These are phyloP conservation scores for Poeciliopsis presidionis DNA, from an alignment of 2,797 vertebrate species.

Conservation along the genomic window DNA sequence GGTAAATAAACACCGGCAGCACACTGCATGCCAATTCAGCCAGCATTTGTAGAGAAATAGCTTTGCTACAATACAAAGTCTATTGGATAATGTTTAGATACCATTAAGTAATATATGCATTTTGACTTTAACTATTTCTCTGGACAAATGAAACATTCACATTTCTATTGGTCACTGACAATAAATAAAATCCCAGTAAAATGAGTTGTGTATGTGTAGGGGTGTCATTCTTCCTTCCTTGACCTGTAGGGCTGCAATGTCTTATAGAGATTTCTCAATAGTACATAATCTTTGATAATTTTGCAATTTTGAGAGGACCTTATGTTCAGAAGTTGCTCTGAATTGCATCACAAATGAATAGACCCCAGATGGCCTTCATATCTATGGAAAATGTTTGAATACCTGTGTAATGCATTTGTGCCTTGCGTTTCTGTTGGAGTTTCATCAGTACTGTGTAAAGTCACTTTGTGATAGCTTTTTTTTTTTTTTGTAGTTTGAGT, in stretches of 20 bases:
- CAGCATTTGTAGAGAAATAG: not conserved
- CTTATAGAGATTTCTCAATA: constrained; percentile 22
- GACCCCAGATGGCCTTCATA: not conserved
- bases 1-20: not conserved
- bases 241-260: constrained; percentile 3
- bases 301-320: constrained; percentile 6
- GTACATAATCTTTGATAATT: constrained; percentile 23
- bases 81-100: not conserved
- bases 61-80: not conserved
- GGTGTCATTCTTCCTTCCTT: not conserved
- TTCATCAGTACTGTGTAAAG: constrained; percentile 29
- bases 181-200: constrained; percentile 8
- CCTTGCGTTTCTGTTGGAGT: constrained; percentile 14
- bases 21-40: not conserved
- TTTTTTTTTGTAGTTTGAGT: constrained; percentile 20
- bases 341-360: constrained; percentile 12
- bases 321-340: constrained; percentile 11
- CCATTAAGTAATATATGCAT: not conserved
- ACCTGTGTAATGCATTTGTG: constrained; percentile 32
- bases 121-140: not conserved
- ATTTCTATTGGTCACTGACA: constrained; percentile 1
- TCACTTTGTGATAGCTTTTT: constrained; percentile 21
- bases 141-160: not conserved
- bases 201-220: constrained; percentile 9
- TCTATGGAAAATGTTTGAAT: constrained; percentile 5